Base-by-base conservation (phyloP, 2,797 vertebrate genomes). In the Peromyscus nudipes region DNA sequence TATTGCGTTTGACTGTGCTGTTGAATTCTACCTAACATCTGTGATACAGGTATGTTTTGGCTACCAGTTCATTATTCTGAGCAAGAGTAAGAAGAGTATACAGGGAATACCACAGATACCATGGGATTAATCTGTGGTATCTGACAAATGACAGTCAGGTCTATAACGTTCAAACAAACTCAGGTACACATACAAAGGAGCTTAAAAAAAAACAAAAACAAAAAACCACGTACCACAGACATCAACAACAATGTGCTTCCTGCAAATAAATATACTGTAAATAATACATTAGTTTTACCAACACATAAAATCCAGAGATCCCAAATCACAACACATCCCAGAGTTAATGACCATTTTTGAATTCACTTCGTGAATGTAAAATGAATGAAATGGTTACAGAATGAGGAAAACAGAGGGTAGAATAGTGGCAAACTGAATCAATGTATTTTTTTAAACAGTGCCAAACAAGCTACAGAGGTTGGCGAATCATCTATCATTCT, bases 191-290 rank as follows among this genome's bases (percentile, higher is more conserved):
- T 60, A 98, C n/a, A 98, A 97, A 98, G 95, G 96, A 98, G 94
- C 49, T 97, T 98, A 98, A 96, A 19, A 29, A 98, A 29, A 97
- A n/a, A n/a, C 96, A 86, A 12, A 52, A 52, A 52, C 52, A 52
- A 14, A 52, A 49, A 52, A 3, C 52, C 49, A 57, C 2, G 94
- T 94, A 98, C 96, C 97, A 98, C 94, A 98, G 97, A 98, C 91
- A 96, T 97, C 97, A 97, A 98, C 88, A 98, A 96, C 96, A 96
- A 96, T 87, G 94, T 97, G 96, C 96, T 96, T 98, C 89, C 92
- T 98, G 98, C 97, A 96, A 97, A 98, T 98, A 98, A 98, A 98
- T 98, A 98, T 86, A 97, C 97, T 98, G 98, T 97, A 98, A 98
- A 97, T 98, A 96, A 98, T 71, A 93, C 95, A 96, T 94, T 97